A percentile compares a stretch with the other conserved stretches of the same genome.
Conservation (phyloP, 2,888 invertebrate genomes). For the Cabera pusaria region DNA sequence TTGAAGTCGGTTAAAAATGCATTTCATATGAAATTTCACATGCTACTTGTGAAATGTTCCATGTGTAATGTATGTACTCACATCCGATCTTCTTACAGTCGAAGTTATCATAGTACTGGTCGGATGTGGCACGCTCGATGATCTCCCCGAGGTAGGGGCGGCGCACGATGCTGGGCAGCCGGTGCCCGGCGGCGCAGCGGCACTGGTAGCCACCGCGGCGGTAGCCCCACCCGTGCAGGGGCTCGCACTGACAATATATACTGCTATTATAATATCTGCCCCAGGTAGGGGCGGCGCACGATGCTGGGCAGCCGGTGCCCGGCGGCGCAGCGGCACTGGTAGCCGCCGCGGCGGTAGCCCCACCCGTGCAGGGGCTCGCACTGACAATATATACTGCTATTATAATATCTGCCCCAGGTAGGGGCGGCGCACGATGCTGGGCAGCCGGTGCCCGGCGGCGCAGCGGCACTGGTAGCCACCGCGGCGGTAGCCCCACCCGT, state of each 20-base stretch:
- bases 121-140: constrained; percentile 95
- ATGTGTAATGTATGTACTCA: too few relatives aligned
- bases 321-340: constrained; percentile 96
- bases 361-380: constrained; percentile 96
- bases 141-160: constrained; percentile 97
- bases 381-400: too few relatives aligned
- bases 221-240: constrained; percentile 97
- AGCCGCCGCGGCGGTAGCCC: constrained; percentile 97
- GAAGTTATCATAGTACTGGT: constrained; percentile 96
- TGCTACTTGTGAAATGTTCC: too few relatives aligned
- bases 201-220: constrained; percentile 97
- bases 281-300: constrained; percentile 94
- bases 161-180: constrained; percentile 93
- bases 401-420: constrained; percentile 97
- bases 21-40: too few relatives aligned
- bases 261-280: too few relatives aligned
- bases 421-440: constrained; percentile 93
- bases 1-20: too few relatives aligned
- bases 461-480: constrained; percentile 98
- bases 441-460: constrained; percentile 93
- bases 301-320: constrained; percentile 93
- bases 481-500: constrained; percentile 97
- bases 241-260: constrained; percentile 88
- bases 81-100: constrained; percentile 96
- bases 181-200: constrained; percentile 93